These are phyloP conservation scores for Dipus sagitta DNA, from an alignment of 2,797 vertebrate species.

Conservation along the genomic window DNA sequence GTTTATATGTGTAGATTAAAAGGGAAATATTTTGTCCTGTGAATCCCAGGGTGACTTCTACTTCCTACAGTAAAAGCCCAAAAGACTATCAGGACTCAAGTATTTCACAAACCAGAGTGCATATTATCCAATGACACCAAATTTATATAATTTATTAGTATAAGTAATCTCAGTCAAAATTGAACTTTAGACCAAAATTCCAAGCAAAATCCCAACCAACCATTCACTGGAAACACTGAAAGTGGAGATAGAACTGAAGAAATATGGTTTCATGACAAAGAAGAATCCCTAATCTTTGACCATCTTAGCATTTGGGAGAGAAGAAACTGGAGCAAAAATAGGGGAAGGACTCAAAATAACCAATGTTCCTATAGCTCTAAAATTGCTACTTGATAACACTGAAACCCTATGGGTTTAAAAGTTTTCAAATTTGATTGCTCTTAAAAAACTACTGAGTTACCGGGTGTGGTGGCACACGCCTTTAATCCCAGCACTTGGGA, in stretches of 20 bases:
- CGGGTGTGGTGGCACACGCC: too few relatives aligned
- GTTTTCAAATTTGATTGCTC: conserved; percentile 33
- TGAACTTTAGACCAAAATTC: conserved; percentile 11
- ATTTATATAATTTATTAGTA: conserved; percentile 23
- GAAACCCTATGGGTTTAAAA: conserved; percentile 6
- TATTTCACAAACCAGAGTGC: not conserved
- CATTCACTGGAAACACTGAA: conserved; percentile 43
- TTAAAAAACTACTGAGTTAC: conserved; percentile 37
- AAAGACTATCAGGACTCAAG: conserved; percentile 39
- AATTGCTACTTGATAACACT: conserved; percentile 45
- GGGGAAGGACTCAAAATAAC: conserved; percentile 49
- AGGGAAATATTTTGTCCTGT: conserved; percentile 24
- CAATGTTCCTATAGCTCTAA: conserved; percentile 23
- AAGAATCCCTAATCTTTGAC: conserved; percentile 39
- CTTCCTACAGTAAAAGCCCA: conserved; percentile 42
- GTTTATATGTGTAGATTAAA: not conserved
- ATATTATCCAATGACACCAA: conserved; percentile 1
- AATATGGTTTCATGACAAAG: conserved; percentile 35
- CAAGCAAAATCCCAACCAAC: conserved; percentile 11
- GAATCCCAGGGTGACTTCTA: conserved; percentile 50
- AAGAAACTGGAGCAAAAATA: conserved; percentile 47
- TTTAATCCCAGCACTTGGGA: too few relatives aligned
- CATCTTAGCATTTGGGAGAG: not conserved
- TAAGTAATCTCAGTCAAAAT: conserved; percentile 57
- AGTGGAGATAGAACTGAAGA: not conserved